Evolutionary conservation across 2,113 vertebrate species (phyloP).

Genomic region (Cephalophus harveyi): DNA sequence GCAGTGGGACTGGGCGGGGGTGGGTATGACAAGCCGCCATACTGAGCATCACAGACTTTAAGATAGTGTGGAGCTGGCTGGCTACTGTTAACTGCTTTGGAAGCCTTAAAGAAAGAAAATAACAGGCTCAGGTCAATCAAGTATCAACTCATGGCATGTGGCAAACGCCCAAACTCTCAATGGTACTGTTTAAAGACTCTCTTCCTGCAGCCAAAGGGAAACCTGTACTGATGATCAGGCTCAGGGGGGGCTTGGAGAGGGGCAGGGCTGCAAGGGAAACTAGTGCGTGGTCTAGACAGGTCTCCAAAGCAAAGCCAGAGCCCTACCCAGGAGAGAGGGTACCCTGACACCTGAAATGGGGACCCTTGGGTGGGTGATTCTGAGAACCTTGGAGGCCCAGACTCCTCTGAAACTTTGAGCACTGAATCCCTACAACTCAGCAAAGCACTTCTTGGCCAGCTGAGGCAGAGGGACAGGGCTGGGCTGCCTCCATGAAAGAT

Average conservation of each 20-base stretch:
- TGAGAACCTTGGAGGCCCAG: not conserved
- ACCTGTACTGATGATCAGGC: not conserved
- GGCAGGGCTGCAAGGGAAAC: not conserved
- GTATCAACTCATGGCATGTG: not conserved
- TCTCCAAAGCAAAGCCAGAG: not conserved
- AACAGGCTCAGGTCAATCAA: not conserved
- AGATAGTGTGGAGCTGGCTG: not conserved
- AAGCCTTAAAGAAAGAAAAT: not conserved
- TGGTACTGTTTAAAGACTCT: not conserved
- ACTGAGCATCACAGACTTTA: not conserved
- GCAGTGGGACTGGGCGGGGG: accelerated
- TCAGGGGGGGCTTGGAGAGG: not conserved
- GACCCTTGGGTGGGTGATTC: not conserved
- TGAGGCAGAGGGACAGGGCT: not conserved
- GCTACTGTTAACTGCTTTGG: not conserved
- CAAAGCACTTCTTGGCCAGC: not conserved
- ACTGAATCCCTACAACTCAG: not conserved
- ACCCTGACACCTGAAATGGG: not conserved
- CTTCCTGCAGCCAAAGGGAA: not conserved
- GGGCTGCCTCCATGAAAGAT: not conserved
- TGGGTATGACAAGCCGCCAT: not conserved
- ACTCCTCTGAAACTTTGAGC: not conserved
- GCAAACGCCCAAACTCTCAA: not conserved
- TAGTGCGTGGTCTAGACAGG: not conserved
- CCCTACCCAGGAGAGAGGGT: not conserved